Evolutionary conservation across 2,113 vertebrate species (phyloP).

Genomic region (Prolemur simus): DNA sequence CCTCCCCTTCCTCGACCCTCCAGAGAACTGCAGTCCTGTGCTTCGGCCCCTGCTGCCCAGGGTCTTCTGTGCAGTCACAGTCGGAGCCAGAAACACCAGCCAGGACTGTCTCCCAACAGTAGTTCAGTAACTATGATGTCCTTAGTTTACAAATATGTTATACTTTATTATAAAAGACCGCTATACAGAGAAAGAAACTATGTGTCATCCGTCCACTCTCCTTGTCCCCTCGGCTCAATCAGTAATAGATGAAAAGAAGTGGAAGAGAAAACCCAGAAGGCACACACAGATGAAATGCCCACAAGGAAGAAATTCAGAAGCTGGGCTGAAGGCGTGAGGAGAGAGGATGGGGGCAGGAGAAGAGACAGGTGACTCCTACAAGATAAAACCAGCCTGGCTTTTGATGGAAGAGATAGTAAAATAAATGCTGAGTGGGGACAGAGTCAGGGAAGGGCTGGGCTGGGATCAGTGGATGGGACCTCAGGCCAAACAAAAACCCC

Average conservation of each 20-base stretch:
- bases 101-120: neutral
- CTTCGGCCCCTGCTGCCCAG: neutral
- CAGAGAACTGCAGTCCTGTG: neutral
- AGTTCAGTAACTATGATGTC: neutral
- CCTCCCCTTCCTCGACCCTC: neutral
- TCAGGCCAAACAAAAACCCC: neutral
- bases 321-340: neutral
- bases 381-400: neutral
- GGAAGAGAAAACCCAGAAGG: neutral
- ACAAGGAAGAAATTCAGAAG: no score
- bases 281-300: neutral
- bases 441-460: neutral
- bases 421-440: neutral
- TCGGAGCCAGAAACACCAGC: neutral
- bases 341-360: neutral
- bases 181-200: neutral
- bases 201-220: neutral
- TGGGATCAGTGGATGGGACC: neutral
- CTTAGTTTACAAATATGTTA: conserved; percentile 50
- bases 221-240: neutral
- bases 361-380: neutral
- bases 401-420: neutral
- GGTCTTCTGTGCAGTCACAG: neutral
- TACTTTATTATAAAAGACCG: conserved; percentile 41
- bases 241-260: neutral